phyloP scores from a whole-genome alignment of 2,888 invertebrate genomes.

The Plusia festucae region DNA sequence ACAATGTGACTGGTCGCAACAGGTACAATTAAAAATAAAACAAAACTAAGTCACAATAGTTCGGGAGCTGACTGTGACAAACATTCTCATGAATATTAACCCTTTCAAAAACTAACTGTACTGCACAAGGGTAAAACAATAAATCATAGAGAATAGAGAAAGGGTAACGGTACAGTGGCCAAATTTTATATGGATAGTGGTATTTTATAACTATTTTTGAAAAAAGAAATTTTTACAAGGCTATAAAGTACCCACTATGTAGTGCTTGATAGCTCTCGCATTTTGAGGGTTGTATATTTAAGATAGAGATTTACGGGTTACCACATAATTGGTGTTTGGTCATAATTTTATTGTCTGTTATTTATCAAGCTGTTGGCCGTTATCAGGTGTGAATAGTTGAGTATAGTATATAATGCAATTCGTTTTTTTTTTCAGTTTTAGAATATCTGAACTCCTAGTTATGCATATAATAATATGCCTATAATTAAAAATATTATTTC shows the following conservation, averaged over 20 bases:
- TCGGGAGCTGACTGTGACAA: constrained; percentile 58
- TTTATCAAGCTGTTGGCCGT: background rate
- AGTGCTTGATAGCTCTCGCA: constrained; percentile 22
- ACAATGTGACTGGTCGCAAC: constrained; percentile 22
- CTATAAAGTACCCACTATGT: background rate
- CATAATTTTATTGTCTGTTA: constrained; percentile 8
- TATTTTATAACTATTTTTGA: constrained; percentile 17
- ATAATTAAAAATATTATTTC: no score
- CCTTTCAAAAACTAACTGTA: constrained; percentile 64
- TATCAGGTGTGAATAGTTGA: background rate
- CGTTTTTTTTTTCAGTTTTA: background rate
- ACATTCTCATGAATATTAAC: constrained; percentile 67
- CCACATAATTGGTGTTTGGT: constrained; percentile 10
- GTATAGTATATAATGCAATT: background rate
- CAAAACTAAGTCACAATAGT: constrained; percentile 43
- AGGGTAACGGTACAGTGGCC: constrained; percentile 73
- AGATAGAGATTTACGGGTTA: constrained; percentile 15
- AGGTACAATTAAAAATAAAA: constrained; percentile 40
- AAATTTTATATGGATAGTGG: constrained; percentile 65
- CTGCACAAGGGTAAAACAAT: constrained; percentile 55
- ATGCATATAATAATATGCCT: no score
- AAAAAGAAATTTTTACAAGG: constrained; percentile 14
- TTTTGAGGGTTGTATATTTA: constrained; percentile 23
- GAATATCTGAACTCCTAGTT: no score
- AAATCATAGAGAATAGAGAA: constrained; percentile 68